These are phyloP conservation scores for Porites divaricata DNA, from an alignment of 92 coral and sea anemone genomes.

Conservation along the genomic window DNA sequence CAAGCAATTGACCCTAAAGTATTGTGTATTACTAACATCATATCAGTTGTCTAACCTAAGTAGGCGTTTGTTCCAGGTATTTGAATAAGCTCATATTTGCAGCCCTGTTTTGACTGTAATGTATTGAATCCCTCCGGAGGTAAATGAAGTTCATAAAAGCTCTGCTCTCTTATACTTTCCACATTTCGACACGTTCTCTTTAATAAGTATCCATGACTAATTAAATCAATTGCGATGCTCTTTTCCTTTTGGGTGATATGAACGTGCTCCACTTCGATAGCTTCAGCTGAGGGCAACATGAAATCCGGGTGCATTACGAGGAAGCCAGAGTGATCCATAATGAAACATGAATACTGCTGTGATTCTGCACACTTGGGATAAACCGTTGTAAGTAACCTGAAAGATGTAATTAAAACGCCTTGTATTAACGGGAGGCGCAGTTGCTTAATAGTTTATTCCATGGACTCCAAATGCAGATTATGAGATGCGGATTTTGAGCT, in stretches of 20 bases:
- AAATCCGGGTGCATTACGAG: constrained; percentile 60
- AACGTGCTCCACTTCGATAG: constrained; percentile 34
- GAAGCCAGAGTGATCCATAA: constrained; percentile 71
- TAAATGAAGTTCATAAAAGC: constrained; percentile 62
- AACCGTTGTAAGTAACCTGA: constrained; percentile 57
- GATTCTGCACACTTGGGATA: constrained; percentile 55
- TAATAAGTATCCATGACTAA: constrained; percentile 36
- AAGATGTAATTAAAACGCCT: background rate
- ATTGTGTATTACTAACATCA: no score
- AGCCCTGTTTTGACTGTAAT: background rate
- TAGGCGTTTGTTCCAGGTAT: constrained; percentile 47
- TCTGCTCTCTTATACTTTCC: constrained; percentile 32
- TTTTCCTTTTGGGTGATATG: constrained; percentile 64
- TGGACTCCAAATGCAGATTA: no score
- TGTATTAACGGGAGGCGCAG: no score
- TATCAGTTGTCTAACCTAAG: constrained; percentile 32
- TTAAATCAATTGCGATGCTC: constrained; percentile 54
- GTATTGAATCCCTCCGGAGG: background rate
- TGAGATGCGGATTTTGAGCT: no score
- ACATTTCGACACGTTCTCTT: constrained; percentile 50
- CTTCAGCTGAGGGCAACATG: constrained; percentile 44
- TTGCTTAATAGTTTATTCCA: no score
- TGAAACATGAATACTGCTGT: constrained; percentile 44
- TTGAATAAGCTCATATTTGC: constrained; percentile 26
- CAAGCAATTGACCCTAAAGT: no score